phyloP scores from a whole-genome alignment of 2,113 vertebrate genomes.

The Gopherus flavomarginatus region DNA sequence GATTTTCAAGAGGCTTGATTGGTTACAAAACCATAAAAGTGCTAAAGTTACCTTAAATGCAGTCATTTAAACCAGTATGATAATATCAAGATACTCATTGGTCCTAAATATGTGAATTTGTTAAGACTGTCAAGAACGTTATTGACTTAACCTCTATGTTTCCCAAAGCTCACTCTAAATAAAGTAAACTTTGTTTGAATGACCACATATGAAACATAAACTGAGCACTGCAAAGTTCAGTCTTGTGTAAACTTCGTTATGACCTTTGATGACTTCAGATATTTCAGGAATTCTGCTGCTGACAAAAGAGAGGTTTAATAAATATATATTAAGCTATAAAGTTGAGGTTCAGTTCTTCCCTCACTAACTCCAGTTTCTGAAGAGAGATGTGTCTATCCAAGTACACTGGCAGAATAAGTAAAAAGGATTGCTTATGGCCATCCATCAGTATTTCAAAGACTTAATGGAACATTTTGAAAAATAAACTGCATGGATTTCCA shows the following conservation, averaged over 20 bases:
- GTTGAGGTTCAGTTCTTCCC: neutral
- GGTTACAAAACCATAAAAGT: neutral
- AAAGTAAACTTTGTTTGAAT: slow-evolving; percentile 33
- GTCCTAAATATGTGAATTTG: neutral
- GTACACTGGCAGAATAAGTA: neutral
- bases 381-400: neutral
- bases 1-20: neutral
- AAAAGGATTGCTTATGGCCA: neutral
- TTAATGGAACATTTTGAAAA: neutral
- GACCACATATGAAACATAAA: slow-evolving; percentile 27
- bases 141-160: slow-evolving; percentile 27
- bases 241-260: neutral
- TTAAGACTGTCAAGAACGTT: neutral
- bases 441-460: neutral
- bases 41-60: neutral
- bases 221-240: neutral
- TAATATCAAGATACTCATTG: neutral
- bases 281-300: slow-evolving; percentile 36
- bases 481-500: neutral
- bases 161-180: slow-evolving; percentile 16
- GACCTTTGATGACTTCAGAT: slow-evolving; percentile 17
- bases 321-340: neutral
- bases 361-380: neutral
- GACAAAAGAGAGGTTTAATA: slow-evolving; percentile 7
- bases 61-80: neutral